Conservation (phyloP, 2,113 vertebrate species). For the Mixornis gularis region DNA sequence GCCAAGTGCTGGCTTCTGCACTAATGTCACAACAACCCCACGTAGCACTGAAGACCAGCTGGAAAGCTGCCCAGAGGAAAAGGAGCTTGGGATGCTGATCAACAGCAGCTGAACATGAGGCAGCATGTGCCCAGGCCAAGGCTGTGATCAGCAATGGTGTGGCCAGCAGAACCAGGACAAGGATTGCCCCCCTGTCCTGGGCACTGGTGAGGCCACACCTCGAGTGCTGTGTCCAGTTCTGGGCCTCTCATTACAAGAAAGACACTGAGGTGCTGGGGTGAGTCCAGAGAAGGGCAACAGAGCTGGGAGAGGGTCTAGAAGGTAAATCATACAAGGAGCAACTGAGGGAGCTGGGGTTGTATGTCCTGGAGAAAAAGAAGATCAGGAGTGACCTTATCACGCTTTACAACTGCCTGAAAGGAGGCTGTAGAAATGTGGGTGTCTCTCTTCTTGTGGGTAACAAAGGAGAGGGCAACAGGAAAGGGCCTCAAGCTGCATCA, state of each 20-base stretch:
- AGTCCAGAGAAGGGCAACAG: fast-evolving
- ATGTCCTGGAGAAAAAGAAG: background rate
- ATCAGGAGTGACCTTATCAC: background rate
- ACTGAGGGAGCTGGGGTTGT: background rate
- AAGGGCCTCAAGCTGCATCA: background rate
- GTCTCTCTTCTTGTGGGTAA: background rate
- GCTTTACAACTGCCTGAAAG: background rate
- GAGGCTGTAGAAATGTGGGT: background rate
- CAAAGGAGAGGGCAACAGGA: background rate
- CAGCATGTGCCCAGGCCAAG: background rate
- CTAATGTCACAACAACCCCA: background rate
- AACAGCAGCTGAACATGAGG: background rate
- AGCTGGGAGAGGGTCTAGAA: background rate
- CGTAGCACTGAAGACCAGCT: background rate
- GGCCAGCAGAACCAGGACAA: background rate
- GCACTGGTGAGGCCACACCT: background rate
- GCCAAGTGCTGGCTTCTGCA: fast-evolving
- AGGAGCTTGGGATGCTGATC: background rate
- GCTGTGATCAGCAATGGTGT: background rate
- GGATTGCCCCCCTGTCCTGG: background rate
- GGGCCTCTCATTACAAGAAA: no score
- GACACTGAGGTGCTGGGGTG: fast-evolving
- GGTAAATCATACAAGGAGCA: background rate
- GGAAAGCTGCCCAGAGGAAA: background rate
- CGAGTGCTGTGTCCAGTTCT: fast-evolving